phyloP scores from a whole-genome alignment of 2,888 invertebrate species.

The Thysanoteuthis rhombus region DNA sequence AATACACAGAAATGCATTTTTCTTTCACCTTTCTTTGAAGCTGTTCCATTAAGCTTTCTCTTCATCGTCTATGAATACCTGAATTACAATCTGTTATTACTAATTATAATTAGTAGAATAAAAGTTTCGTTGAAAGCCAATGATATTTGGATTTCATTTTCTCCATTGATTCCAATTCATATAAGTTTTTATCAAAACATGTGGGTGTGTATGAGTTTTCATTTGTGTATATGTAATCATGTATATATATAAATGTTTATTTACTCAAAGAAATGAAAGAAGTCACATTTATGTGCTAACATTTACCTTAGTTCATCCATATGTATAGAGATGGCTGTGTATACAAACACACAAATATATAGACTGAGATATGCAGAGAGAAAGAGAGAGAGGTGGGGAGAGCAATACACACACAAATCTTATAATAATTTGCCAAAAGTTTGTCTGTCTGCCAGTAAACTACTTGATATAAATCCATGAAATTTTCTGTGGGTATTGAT shows the following conservation, averaged over 20 bases:
- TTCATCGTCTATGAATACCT: neutral
- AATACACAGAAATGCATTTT: neutral
- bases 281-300: too few relatives aligned
- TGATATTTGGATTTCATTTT: slow-evolving; percentile 12
- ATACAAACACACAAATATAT: too few relatives aligned
- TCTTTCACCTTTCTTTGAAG: neutral
- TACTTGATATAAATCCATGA: too few relatives aligned
- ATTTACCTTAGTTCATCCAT: too few relatives aligned
- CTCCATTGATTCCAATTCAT: neutral
- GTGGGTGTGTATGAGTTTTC: neutral
- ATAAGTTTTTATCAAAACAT: neutral
- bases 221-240: neutral
- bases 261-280: too few relatives aligned
- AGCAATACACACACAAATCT: too few relatives aligned
- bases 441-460: too few relatives aligned
- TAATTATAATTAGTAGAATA: slow-evolving; percentile 1
- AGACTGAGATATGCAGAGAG: too few relatives aligned
- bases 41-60: neutral
- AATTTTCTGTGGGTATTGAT: too few relatives aligned
- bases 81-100: neutral
- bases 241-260: neutral
- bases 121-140: neutral
- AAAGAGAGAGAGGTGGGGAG: too few relatives aligned
- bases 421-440: too few relatives aligned
- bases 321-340: too few relatives aligned